Percentiles rank a stretch among this genome's conserved stretches.
Conservation (phyloP, 2,797 vertebrate genomes). For the Morelia viridis region DNA sequence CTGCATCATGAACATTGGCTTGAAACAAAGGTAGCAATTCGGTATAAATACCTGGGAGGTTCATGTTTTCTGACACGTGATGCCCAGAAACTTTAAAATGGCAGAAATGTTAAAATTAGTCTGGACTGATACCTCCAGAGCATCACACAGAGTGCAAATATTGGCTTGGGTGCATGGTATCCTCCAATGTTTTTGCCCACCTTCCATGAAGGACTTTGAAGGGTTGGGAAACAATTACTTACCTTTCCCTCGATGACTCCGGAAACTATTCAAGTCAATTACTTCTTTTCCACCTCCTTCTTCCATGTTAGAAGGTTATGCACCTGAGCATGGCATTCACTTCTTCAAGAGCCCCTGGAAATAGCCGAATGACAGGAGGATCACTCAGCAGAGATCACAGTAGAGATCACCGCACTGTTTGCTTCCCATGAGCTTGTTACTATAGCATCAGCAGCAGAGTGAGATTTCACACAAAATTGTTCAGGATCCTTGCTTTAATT, state of each 20-base stretch:
- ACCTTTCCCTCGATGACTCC: conserved; percentile 85
- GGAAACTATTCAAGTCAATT: conserved; percentile 87
- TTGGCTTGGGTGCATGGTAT: background rate
- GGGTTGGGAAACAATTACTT: background rate
- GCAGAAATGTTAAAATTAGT: background rate
- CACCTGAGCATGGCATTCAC: conserved; percentile 57
- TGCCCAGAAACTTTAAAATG: background rate
- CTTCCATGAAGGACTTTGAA: background rate
- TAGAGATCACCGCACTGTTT: too few relatives aligned
- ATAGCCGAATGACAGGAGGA: conserved; percentile 15
- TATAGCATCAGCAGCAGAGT: background rate
- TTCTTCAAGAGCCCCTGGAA: conserved; percentile 56
- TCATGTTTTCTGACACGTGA: background rate
- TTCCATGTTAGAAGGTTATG: conserved; percentile 81
- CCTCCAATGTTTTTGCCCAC: background rate
- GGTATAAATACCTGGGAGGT: too few relatives aligned
- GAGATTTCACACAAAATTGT: too few relatives aligned
- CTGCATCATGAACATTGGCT: background rate
- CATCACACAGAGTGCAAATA: background rate
- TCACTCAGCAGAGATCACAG: background rate
- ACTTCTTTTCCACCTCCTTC: conserved; percentile 84
- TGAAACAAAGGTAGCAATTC: background rate
- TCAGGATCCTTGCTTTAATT: too few relatives aligned
- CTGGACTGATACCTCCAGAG: background rate
- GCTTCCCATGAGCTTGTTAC: background rate